Evolutionary conservation across 2,888 invertebrate genomes (phyloP), one percentile per base, ranked within the genome.

Genomic region (Achlya flavicornis): DNA sequence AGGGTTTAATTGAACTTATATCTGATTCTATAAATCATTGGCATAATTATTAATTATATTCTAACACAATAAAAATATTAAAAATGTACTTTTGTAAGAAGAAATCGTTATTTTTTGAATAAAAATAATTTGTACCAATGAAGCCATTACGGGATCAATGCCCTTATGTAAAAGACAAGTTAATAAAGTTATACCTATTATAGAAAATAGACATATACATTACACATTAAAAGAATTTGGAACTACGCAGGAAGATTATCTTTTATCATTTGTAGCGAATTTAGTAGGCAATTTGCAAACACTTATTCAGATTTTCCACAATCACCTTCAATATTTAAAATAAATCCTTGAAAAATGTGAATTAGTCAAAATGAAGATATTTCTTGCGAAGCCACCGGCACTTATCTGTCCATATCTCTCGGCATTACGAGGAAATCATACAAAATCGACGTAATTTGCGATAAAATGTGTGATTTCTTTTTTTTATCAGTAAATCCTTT

Each of bases 391-490:
- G 78, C 78, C 71, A 73, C 70, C 73, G 76, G 72, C 63, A 66
- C 72, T 79, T 87, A 89, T 88, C 81, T 66, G 14, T 1, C n/a
- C 70, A 87, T 91, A 91, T 92, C 91, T 59, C 38, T 57, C 69
- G 81, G 86, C 79, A 85, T 84, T 83, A 86, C 81, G 78, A 78
- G 79, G 86, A 88, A 92, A 91, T 91, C 88, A 78, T 75, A 80
- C 69, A 79, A 86, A 86, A 86, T 84, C 79, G 78, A 87, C 82
- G 85, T 90, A 90, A 91, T 88, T 92, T 88, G 84, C 85, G 93
- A 92, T 93, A 92, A 91, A 80, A 83, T 80, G 75, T 83, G 78
- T 84, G 90, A 88, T 90, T 89, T 88, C 79, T 82, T 85, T 81
- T 78, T 80, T 80, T 89, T 90, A 91, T 93, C 91, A 83, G 76